phyloP scores from a whole-genome alignment of 2,113 vertebrate genomes.

The Aix galericulata region DNA sequence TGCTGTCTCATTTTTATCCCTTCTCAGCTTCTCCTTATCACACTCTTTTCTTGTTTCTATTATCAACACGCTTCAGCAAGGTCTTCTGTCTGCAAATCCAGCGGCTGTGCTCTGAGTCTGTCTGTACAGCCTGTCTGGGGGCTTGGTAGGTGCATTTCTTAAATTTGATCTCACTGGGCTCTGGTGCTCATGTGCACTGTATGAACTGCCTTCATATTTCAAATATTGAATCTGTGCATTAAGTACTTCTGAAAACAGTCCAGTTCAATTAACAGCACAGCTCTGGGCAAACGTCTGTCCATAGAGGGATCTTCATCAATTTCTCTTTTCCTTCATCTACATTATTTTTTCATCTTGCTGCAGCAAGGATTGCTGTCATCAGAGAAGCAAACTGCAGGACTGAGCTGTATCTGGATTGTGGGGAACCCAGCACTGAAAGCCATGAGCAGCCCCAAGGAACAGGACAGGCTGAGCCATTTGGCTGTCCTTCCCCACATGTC shows the following conservation, averaged over 20 bases:
- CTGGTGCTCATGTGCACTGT: background rate
- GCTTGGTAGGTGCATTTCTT: background rate
- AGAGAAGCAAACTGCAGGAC: background rate
- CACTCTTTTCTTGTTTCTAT: constrained; percentile 27
- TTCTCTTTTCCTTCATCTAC: background rate
- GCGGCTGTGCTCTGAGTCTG: background rate
- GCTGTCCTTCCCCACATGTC: background rate
- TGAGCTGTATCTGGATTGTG: background rate
- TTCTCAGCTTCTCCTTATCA: constrained; percentile 44
- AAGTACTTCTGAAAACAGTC: background rate
- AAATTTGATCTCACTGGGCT: background rate
- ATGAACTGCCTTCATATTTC: background rate
- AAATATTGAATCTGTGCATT: background rate
- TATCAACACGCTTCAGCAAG: background rate
- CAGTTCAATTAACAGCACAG: background rate
- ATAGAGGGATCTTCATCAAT: background rate
- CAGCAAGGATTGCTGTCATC: background rate
- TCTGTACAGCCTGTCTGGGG: background rate
- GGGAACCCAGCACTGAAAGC: background rate
- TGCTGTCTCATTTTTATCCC: constrained; percentile 35
- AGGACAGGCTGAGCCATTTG: background rate
- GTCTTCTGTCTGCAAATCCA: background rate
- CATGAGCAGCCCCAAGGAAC: background rate
- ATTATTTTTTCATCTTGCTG: background rate
- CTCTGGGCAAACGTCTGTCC: background rate